Conservation (phyloP, 2,888 invertebrate species). For the Temnothorax rugatulus region DNA sequence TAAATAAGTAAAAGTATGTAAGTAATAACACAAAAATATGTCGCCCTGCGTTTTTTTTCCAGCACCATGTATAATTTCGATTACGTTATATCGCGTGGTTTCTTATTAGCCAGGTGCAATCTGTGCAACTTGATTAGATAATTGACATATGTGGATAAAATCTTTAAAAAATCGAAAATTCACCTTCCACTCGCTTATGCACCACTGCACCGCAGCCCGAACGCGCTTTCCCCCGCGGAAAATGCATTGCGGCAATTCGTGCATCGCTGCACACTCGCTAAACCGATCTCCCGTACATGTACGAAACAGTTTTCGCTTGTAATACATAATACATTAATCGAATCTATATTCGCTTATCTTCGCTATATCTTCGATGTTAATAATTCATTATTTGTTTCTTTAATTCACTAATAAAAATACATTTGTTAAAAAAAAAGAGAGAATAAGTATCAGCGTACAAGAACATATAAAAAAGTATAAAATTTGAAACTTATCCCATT, state of each 20-base stretch:
- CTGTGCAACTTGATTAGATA: constrained; percentile 16
- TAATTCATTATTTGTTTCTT: neutral
- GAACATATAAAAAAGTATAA: neutral
- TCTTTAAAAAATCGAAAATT: constrained; percentile 12
- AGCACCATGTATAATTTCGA: neutral
- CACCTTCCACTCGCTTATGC: constrained; percentile 6
- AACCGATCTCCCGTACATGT: constrained; percentile 16
- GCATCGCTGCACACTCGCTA: constrained; percentile 38
- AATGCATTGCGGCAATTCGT: constrained; percentile 22
- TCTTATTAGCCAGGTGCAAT: constrained; percentile 14
- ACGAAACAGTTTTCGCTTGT: constrained; percentile 5
- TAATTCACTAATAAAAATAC: neutral
- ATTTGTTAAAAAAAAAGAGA: neutral
- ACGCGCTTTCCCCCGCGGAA: constrained; percentile 19
- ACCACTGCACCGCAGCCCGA: neutral
- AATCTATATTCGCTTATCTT: too few relatives aligned
- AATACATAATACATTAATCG: constrained; percentile 20
- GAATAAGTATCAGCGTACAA: neutral
- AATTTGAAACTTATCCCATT: neutral
- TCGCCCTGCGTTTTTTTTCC: neutral
- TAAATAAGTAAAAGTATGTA: neutral
- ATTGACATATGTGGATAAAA: neutral
- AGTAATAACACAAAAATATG: constrained; percentile 15
- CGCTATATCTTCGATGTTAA: neutral
- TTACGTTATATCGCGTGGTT: constrained; percentile 19